Evolutionary conservation across 2,888 invertebrate genomes (phyloP).

Genomic region (Eubasilissa splendida): DNA sequence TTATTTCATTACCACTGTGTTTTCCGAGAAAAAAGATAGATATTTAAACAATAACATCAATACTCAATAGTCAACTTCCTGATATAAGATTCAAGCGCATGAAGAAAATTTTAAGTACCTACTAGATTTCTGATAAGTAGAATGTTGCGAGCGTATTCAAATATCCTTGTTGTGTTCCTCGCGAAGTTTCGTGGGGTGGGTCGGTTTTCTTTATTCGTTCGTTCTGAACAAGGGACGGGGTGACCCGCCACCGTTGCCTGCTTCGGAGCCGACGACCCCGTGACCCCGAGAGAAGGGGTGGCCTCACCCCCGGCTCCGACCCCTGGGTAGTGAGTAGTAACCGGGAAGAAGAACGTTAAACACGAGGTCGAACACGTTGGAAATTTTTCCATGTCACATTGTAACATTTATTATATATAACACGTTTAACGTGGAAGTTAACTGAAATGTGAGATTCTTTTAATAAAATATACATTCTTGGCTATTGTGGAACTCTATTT

Average conservation of each 20-base stretch:
- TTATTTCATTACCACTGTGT: no score
- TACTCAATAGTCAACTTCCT: no score
- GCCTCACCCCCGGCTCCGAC: slow-evolving; percentile 5
- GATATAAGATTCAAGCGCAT: no score
- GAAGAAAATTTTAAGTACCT: no score
- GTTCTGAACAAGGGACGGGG: slow-evolving; percentile 2
- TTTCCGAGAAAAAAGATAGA: no score
- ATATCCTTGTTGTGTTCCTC: neutral
- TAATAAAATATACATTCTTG: no score
- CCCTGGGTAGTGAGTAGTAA: neutral
- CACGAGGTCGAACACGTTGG: slow-evolving; percentile 18
- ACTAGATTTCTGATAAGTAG: no score
- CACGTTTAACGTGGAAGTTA: no score
- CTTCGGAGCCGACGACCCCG: slow-evolving; percentile 30
- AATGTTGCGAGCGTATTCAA: no score
- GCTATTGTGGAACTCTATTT: no score
- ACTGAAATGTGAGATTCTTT: no score
- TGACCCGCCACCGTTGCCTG: slow-evolving; percentile 44
- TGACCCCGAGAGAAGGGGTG: neutral
- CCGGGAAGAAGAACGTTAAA: neutral
- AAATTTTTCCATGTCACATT: slow-evolving; percentile 11
- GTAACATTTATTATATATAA: neutral
- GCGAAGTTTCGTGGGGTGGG: slow-evolving; percentile 2
- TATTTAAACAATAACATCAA: no score
- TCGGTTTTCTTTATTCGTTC: neutral